These are phyloP conservation scores for Pteronotus mesoamericanus DNA, from an alignment of 2,797 vertebrate genomes.

Conservation along the genomic window DNA sequence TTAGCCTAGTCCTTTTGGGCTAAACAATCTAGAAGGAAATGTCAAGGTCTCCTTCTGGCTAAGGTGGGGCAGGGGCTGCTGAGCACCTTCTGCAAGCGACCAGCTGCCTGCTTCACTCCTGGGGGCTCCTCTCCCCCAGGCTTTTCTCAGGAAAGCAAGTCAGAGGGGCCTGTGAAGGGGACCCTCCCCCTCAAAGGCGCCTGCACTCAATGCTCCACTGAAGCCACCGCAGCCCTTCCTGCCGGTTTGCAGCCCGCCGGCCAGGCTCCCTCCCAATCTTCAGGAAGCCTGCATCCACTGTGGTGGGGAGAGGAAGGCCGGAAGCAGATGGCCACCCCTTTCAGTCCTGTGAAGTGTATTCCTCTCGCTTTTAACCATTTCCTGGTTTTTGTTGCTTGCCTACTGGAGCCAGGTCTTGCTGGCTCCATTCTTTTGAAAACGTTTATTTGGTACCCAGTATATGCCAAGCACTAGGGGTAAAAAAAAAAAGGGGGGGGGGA, in stretches of 20 bases:
- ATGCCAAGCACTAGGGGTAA: not conserved
- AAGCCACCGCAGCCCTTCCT: not conserved
- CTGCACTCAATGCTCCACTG: fast-evolving
- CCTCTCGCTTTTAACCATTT: conserved; percentile 44
- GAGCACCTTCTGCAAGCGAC: not conserved
- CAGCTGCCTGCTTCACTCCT: not conserved
- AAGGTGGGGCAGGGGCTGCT: not conserved
- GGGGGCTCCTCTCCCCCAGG: too few species aligned
- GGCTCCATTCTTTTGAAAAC: not conserved
- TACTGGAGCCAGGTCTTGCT: not conserved
- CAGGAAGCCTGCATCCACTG: conserved; percentile 17
- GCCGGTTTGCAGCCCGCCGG: not conserved
- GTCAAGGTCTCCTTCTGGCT: not conserved
- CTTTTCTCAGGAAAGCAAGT: not conserved
- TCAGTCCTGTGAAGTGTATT: not conserved
- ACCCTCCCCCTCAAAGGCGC: not conserved
- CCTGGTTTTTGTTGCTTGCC: not conserved
- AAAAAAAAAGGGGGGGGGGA: not conserved
- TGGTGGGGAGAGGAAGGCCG: conserved; percentile 25
- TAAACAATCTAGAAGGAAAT: not conserved
- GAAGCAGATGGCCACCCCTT: conserved; percentile 55
- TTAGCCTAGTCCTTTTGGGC: not conserved
- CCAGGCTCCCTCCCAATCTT: not conserved
- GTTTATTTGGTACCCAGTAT: not conserved
- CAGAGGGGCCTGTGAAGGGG: not conserved